A percentile compares a stretch with the other conserved stretches of the same genome.
phyloP scores from a whole-genome alignment of 92 coral and sea anemone genomes.

The Meandrina meandrites region DNA sequence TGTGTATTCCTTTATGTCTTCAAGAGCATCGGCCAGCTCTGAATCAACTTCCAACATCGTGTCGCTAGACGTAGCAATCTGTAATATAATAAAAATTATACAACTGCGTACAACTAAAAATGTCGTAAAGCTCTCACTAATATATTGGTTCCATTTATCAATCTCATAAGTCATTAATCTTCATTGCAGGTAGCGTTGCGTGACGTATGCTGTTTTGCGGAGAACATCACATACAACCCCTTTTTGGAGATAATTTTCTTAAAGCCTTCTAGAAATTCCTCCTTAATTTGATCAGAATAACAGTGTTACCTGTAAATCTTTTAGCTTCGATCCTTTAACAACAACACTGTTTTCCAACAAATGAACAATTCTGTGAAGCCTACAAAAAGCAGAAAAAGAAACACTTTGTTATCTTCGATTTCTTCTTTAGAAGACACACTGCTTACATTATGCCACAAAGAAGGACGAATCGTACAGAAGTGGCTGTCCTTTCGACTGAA shows the following conservation, averaged over 20 bases:
- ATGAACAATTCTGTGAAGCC: conserved; percentile 60
- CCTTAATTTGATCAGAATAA: not conserved
- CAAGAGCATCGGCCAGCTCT: conserved; percentile 52
- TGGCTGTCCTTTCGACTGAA: not conserved
- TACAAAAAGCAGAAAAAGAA: not conserved
- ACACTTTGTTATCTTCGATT: not conserved
- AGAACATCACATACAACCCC: too few relatives aligned
- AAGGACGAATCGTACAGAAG: too few relatives aligned
- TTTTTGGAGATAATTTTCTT: too few relatives aligned
- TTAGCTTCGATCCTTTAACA: conserved; percentile 77
- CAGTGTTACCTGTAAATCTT: conserved; percentile 65
- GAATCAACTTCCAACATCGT: conserved; percentile 48
- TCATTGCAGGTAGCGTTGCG: not conserved
- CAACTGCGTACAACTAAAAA: not conserved
- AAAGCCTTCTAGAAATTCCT: not conserved
- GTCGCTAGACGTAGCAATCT: conserved; percentile 53
- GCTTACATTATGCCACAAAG: not conserved
- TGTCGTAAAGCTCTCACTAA: not conserved
- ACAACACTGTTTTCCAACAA: conserved; percentile 69
- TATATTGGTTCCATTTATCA: not conserved
- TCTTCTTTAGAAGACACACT: not conserved
- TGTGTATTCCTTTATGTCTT: conserved; percentile 59
- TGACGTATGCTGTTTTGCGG: not conserved
- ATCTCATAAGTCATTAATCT: not conserved
- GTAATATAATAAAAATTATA: not conserved